Conservation (phyloP, 2,113 vertebrate genomes). For the Grallaria varia region DNA sequence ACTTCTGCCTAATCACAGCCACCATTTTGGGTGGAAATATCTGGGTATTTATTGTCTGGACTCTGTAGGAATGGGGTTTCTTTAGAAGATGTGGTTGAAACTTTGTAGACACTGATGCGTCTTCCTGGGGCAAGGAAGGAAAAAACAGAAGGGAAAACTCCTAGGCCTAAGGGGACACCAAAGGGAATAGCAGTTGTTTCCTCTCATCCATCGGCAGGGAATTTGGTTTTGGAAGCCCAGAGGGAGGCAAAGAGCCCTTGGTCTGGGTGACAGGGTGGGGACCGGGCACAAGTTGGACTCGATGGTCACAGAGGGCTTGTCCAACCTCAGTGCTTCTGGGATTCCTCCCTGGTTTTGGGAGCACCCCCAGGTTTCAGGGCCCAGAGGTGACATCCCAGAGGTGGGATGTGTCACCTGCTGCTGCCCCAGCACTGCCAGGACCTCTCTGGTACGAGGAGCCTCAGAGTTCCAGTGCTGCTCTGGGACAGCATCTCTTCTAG, state of each 20-base stretch:
- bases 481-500: fast-evolving
- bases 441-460: neutral
- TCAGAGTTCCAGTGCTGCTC: neutral
- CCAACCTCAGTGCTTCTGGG: neutral
- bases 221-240: neutral
- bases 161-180: neutral
- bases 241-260: neutral
- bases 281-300: too few species aligned
- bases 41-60: neutral
- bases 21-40: neutral
- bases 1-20: neutral
- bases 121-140: neutral
- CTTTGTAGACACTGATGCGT: fast-evolving
- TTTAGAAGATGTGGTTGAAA: neutral
- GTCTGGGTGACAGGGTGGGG: neutral
- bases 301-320: neutral
- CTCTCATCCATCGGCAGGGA: neutral
- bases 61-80: neutral
- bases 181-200: neutral
- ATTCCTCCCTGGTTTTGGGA: neutral
- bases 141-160: neutral
- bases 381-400: neutral
- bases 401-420: neutral
- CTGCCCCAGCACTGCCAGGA: neutral
- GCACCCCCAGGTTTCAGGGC: neutral